These are phyloP conservation scores for Erebia epiphron DNA, from an alignment of 2,888 invertebrate genomes.

Conservation along the genomic window DNA sequence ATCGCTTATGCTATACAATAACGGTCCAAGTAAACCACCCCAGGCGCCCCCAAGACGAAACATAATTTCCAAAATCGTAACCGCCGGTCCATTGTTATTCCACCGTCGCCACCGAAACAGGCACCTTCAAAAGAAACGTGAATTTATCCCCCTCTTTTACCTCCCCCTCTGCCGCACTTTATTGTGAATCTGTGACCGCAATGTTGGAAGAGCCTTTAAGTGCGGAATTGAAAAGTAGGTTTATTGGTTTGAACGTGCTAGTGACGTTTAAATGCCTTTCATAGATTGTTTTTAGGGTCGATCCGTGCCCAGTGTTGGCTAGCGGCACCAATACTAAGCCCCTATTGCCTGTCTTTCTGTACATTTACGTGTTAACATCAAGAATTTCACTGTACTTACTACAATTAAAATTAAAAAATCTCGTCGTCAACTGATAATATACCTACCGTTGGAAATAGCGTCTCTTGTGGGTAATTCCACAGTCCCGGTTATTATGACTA, in stretches of 20 bases:
- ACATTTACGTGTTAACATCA: no score
- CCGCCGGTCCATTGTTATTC: conserved; percentile 51
- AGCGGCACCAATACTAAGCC: no score
- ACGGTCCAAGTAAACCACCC: conserved; percentile 43
- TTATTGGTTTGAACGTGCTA: conserved; percentile 31
- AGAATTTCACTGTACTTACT: no score
- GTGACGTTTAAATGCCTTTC: conserved; percentile 33
- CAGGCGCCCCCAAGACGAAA: conserved; percentile 47
- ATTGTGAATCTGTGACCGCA: conserved; percentile 68
- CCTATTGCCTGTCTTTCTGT: no score
- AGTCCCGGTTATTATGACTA: no score
- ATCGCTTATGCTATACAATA: conserved; percentile 25
- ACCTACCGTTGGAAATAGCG: no score
- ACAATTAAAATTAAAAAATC: no score
- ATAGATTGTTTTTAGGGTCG: neutral
- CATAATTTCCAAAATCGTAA: conserved; percentile 46
- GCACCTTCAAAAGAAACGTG: conserved; percentile 60
- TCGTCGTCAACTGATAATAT: no score
- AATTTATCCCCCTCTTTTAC: conserved; percentile 63
- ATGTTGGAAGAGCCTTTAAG: conserved; percentile 47
- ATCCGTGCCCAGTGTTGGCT: no score
- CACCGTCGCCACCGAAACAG: conserved; percentile 32
- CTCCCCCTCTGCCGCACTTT: conserved; percentile 50
- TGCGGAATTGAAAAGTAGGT: conserved; percentile 39
- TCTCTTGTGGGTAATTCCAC: no score